These are phyloP conservation scores for Thereva nobilitata DNA, from an alignment of 2,888 invertebrate genomes.

Conservation along the genomic window DNA sequence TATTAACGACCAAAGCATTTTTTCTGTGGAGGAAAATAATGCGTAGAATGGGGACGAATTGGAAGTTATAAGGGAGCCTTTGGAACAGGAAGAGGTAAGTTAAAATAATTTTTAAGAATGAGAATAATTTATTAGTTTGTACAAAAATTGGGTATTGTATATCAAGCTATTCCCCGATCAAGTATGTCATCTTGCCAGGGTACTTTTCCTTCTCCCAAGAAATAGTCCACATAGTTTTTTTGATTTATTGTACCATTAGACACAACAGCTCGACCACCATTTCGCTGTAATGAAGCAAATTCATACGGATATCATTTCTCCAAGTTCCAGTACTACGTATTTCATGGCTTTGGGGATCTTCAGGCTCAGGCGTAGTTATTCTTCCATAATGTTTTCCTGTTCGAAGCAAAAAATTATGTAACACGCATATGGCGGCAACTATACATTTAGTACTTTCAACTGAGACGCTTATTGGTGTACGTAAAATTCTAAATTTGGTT, in stretches of 20 bases:
- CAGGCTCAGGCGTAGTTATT: slow-evolving; percentile 7
- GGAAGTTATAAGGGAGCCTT: slow-evolving; percentile 1
- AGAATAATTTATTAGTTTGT: slow-evolving; percentile 7
- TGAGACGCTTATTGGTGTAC: slow-evolving; percentile 22
- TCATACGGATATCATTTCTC: slow-evolving; percentile 10
- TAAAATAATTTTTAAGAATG: not conserved
- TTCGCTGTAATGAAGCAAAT: slow-evolving; percentile 20
- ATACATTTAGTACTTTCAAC: slow-evolving; percentile 3
- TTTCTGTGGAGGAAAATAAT: slow-evolving; percentile 2
- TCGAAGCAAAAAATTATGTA: slow-evolving; percentile 9
- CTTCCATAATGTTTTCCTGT: slow-evolving; percentile 1
- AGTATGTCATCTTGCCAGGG: slow-evolving; percentile 20
- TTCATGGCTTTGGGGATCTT: slow-evolving; percentile 15
- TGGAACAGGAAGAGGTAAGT: not conserved
- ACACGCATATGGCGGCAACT: slow-evolving; percentile 14
- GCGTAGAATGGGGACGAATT: not conserved
- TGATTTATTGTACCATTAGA: slow-evolving; percentile 12
- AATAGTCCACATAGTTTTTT: slow-evolving; percentile 18
- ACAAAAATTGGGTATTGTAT: slow-evolving; percentile 1
- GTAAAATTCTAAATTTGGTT: slow-evolving; percentile 17
- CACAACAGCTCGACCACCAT: slow-evolving; percentile 19
- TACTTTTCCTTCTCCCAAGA: slow-evolving; percentile 22
- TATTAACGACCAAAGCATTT: slow-evolving; percentile 4
- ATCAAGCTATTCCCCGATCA: slow-evolving; percentile 11
- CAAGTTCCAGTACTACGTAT: slow-evolving; percentile 14